Evolutionary conservation across 2,888 invertebrate genomes (phyloP), one percentile per base, ranked within the genome.

Genomic region (Dione juno): DNA sequence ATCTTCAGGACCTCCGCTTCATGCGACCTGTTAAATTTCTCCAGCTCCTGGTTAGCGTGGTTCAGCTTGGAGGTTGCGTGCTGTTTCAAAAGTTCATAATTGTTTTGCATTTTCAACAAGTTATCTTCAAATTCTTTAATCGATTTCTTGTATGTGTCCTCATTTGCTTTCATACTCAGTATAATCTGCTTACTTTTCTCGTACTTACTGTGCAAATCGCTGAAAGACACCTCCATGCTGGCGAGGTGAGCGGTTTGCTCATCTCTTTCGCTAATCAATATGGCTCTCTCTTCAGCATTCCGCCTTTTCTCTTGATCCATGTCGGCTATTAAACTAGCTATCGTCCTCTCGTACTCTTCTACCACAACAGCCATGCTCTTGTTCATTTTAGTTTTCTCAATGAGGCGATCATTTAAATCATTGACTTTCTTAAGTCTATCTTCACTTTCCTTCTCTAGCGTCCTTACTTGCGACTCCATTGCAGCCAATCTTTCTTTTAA

Each of bases 61-160:
- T 93, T 97, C 71, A 99, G 94, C 89, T 98, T 98, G 67, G 96
- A 95, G 84, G 97, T 97, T 40, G 98, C 98, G 84, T 98, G 97
- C 78, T 96, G 95, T 88, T 97, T 98, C 75, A 99, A 93, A 77
- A 96, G 94, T 77, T 97, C 97, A 84, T 98, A 97, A 86, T 97
- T 96, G 75, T 96, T 96, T 82, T 98, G 97, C 88, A 97, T 95
- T 94, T 85, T 95, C 71, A 94, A 92, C 28, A 97, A 89, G 69
- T 95, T 96, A 63, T 94, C 94, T 84, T 96, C 95, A 79, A 96
- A 95, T 61, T 95, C 95, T 76, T 94, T 93, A 10, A 97, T 93
- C 75, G 95, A 95, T 81, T 95, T 94, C 80, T 94, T 95, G 71
- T 96, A 94, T 48, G 95, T 94, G 68, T 96, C 96, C 88, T 97